A percentile compares a stretch with the other conserved stretches of the same genome.
These are phyloP conservation scores for Bovichtus variegatus DNA, from an alignment of 2,797 vertebrate genomes.

Conservation along the genomic window DNA sequence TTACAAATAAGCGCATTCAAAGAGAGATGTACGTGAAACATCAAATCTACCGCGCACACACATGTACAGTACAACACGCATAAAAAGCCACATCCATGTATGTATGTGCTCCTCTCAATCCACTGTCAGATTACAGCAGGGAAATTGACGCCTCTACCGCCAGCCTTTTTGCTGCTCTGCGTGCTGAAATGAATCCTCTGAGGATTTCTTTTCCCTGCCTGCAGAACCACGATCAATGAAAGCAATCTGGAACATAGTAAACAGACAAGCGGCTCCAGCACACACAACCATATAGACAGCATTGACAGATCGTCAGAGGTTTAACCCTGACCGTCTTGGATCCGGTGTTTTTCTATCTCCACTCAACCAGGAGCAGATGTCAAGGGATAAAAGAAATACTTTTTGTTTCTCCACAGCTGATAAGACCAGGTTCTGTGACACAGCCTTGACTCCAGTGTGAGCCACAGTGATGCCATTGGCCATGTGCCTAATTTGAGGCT, in stretches of 20 bases:
- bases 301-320: conserved; percentile 25
- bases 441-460: not conserved
- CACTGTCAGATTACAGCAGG: conserved; percentile 29
- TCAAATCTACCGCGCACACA: not conserved
- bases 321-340: conserved; percentile 2
- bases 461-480: not conserved
- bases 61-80: not conserved
- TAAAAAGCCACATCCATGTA: conserved; percentile 30
- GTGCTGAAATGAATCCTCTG: conserved; percentile 67
- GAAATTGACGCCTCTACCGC: conserved; percentile 40
- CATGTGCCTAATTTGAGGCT: not conserved
- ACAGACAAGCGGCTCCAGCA: conserved; percentile 63
- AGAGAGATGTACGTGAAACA: not conserved
- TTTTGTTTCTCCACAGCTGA: conserved; percentile 5
- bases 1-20: not conserved
- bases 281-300: conserved; percentile 22
- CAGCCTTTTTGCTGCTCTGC: conserved; percentile 31
- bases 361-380: conserved; percentile 16
- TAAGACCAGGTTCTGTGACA: not conserved
- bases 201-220: conserved; percentile 57
- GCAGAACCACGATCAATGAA: conserved; percentile 78
- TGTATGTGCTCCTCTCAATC: conserved; percentile 8
- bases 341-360: not conserved
- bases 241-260: conserved; percentile 79
- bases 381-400: not conserved